A percentile compares a stretch with the other conserved stretches of the same genome.
phyloP scores from a whole-genome alignment of 2,888 invertebrate genomes.

The Thereva unica region DNA sequence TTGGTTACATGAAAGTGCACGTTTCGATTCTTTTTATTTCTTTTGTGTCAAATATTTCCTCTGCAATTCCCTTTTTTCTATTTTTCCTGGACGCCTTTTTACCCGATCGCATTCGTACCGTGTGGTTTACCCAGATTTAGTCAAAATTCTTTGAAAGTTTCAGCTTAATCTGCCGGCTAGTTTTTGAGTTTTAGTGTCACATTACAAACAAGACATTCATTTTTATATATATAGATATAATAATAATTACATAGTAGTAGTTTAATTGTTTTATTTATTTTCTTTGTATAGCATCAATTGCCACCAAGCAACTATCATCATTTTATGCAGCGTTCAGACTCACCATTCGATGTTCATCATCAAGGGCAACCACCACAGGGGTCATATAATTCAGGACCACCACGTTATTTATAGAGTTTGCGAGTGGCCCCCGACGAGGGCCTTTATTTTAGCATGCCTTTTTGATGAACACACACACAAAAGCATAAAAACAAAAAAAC shows the following conservation, averaged over 20 bases:
- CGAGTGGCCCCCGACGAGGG: constrained; percentile 57
- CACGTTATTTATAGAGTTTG: constrained; percentile 59
- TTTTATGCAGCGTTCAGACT: constrained; percentile 56
- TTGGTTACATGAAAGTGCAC: no score
- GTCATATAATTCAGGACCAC: constrained; percentile 57
- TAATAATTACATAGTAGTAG: neutral
- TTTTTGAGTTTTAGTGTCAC: no score
- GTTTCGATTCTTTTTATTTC: no score
- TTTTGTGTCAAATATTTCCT: no score
- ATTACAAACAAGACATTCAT: no score
- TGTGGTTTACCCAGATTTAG: no score
- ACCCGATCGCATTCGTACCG: no score
- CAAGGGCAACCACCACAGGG: constrained; percentile 55
- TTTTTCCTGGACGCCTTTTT: no score
- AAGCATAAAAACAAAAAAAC: constrained; percentile 42
- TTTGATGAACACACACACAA: constrained; percentile 49
- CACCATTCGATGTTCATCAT: constrained; percentile 56
- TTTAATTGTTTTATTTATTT: neutral
- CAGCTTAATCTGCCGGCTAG: no score
- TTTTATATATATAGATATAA: no score
- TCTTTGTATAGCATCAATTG: constrained; percentile 51
- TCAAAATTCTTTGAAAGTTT: no score
- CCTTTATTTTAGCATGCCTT: constrained; percentile 58
- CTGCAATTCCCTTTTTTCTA: no score
- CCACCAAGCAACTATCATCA: constrained; percentile 56